A percentile compares a stretch with the other conserved stretches of the same genome.
Evolutionary conservation across 1,140 invertebrate species (phyloP).

Genomic region (Saccostrea glomerata): DNA sequence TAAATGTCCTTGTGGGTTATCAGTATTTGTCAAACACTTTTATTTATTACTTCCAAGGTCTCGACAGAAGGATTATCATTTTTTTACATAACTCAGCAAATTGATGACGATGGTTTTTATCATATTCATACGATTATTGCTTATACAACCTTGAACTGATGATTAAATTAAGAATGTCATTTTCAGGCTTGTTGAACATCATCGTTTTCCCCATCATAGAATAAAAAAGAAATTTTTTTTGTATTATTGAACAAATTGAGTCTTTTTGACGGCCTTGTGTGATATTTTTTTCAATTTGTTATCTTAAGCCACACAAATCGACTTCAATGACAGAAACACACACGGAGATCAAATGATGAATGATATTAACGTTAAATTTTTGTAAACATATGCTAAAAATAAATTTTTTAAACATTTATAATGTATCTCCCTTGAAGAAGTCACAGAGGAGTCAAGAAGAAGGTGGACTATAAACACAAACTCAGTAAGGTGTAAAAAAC

Average conservation of each 20-base stretch:
- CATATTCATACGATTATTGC: no score
- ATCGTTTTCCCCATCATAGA: no score
- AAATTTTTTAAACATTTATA: background rate
- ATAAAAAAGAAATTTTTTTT: no score
- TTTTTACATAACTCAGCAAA: no score
- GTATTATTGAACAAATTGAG: background rate
- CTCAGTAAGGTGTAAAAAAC: constrained; percentile 16
- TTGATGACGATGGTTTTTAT: no score
- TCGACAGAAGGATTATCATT: no score
- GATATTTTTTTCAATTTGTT: background rate
- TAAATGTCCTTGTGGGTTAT: no score
- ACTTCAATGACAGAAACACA: background rate
- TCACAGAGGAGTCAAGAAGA: background rate
- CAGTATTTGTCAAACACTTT: no score
- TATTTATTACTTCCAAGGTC: no score
- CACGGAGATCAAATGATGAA: background rate
- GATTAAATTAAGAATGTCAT: no score
- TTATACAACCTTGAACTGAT: no score
- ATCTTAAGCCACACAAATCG: background rate
- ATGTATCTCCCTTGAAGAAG: background rate
- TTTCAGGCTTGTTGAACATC: no score
- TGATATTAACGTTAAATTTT: background rate
- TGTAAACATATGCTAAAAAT: constrained; percentile 12
- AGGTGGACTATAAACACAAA: background rate
- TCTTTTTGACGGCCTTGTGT: background rate